These are phyloP conservation scores for Sturnus vulgaris DNA, from an alignment of 2,113 vertebrate species.

Conservation along the genomic window DNA sequence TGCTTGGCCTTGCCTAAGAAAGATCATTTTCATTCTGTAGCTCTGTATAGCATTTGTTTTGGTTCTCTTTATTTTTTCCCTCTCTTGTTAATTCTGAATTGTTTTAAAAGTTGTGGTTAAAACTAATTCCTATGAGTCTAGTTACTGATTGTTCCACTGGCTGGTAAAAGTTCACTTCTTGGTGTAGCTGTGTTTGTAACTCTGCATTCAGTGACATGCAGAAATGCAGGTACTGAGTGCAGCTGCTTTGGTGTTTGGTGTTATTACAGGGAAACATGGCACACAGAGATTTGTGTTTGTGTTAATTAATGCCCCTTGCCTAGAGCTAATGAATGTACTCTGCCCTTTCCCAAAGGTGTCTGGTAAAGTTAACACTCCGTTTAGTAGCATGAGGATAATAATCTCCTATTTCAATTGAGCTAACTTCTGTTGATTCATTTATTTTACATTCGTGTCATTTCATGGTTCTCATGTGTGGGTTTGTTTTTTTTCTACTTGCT, in stretches of 20 bases:
- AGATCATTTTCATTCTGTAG: neutral
- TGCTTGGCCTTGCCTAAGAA: neutral
- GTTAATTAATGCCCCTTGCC: neutral
- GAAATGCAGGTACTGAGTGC: neutral
- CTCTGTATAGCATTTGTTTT: neutral
- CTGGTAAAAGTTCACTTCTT: neutral
- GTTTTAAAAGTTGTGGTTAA: neutral
- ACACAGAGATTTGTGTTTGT: rapidly evolving
- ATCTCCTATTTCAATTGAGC: neutral
- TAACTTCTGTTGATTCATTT: neutral
- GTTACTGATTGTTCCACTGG: neutral
- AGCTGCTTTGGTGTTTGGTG: neutral
- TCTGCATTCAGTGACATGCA: rapidly evolving
- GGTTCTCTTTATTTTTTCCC: neutral
- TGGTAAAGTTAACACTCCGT: neutral
- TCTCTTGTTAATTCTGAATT: neutral
- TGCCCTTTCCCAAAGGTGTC: neutral
- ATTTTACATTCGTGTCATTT: neutral
- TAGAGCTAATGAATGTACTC: neutral
- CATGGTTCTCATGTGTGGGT: neutral
- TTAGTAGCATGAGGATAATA: neutral
- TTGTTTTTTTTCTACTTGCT: neutral
- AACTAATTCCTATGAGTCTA: neutral
- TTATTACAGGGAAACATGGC: neutral
- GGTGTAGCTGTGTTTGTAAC: neutral